Conservation (phyloP, 2,888 invertebrate species). For the Cosmorhoe ocellata region DNA sequence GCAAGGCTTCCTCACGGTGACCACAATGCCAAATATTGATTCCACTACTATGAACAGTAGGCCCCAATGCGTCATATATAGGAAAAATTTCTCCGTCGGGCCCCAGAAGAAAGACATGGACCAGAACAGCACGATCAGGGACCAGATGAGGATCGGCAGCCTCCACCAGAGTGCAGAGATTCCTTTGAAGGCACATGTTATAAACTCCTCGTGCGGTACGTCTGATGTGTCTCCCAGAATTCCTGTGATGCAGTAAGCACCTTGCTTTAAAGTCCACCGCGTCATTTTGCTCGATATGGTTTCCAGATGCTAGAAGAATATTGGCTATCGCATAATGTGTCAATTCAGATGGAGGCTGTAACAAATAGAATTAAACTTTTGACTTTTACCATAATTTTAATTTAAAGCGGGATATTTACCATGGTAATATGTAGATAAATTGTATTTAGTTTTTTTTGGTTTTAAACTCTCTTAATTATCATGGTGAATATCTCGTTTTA, state of each 20-base stretch:
- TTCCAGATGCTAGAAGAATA: slow-evolving; percentile 9
- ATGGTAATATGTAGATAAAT: too few relatives aligned
- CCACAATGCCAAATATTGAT: slow-evolving; percentile 63
- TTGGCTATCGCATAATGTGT: slow-evolving; percentile 34
- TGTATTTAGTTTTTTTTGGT: too few relatives aligned
- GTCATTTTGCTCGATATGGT: slow-evolving; percentile 41
- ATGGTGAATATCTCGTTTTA: too few relatives aligned
- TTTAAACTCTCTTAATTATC: too few relatives aligned
- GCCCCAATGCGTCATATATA: slow-evolving; percentile 83
- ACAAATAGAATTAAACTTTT: slow-evolving; percentile 16
- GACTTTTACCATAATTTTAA: slow-evolving; percentile 22
- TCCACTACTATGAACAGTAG: slow-evolving; percentile 65
- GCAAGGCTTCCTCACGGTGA: slow-evolving; percentile 49
- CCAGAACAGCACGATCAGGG: slow-evolving; percentile 52
- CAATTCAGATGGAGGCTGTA: slow-evolving; percentile 6
- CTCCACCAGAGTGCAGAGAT: slow-evolving; percentile 69
- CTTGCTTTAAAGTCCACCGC: slow-evolving; percentile 51
- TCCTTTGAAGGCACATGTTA: slow-evolving; percentile 53
- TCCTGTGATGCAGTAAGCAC: slow-evolving; percentile 57
- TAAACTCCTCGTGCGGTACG: slow-evolving; percentile 54
- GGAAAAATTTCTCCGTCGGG: slow-evolving; percentile 67
- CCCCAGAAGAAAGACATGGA: slow-evolving; percentile 68
- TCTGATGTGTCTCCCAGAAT: slow-evolving; percentile 49
- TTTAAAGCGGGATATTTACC: too few relatives aligned
- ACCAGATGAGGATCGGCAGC: slow-evolving; percentile 67